Percentiles rank a stretch among this genome's conserved stretches.
Conservation (phyloP, 2,888 invertebrate genomes). For the Rhogogaster chlorosoma region DNA sequence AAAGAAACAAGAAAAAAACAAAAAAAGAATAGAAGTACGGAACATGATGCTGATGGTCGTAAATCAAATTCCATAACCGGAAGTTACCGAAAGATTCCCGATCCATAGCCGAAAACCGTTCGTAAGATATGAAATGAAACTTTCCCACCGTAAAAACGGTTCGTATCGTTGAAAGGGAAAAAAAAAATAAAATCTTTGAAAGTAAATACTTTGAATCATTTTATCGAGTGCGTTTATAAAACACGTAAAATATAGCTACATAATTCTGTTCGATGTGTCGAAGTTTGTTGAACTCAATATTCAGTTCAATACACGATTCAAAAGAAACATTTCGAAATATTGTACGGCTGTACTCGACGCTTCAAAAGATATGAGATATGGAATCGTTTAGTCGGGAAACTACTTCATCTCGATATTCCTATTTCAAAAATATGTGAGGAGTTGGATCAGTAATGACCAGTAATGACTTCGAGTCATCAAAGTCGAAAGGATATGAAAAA, state of each 20-base stretch:
- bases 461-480: not conserved
- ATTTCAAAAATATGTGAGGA: not conserved
- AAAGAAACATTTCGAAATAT: not conserved
- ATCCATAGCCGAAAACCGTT: conserved; percentile 7
- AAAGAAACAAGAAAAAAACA: not conserved
- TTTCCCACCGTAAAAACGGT: conserved; percentile 7
- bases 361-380: not conserved
- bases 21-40: not conserved
- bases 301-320: not conserved
- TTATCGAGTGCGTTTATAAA: conserved; percentile 6
- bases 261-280: not conserved
- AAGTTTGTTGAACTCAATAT: not conserved
- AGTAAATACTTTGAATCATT: not conserved
- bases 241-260: not conserved
- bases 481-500: not conserved
- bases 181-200: not conserved
- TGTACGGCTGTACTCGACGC: not conserved
- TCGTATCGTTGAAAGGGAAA: not conserved
- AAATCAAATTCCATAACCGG: conserved; percentile 37
- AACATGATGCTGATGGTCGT: not conserved
- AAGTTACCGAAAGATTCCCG: conserved; percentile 18
- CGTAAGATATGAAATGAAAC: not conserved
- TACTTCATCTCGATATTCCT: not conserved
- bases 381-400: not conserved
- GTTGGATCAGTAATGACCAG: not conserved